A percentile compares a stretch with the other conserved stretches of the same genome.
These are phyloP conservation scores for Crax fasciolata DNA, from an alignment of 2,797 vertebrate genomes.

Conservation along the genomic window DNA sequence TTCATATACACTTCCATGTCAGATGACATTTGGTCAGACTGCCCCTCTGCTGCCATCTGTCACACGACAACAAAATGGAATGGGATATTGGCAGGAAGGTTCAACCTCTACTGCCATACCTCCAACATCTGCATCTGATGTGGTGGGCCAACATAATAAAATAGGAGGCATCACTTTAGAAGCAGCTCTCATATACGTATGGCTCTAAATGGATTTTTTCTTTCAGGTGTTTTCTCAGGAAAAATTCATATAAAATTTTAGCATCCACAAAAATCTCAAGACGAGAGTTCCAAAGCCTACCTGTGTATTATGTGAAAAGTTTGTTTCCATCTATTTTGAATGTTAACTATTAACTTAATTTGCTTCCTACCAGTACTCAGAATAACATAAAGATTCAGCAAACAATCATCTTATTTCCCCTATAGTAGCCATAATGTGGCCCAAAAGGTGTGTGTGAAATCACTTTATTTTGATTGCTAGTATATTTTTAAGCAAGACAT, in stretches of 20 bases:
- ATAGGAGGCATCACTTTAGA: background rate
- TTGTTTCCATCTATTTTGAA: background rate
- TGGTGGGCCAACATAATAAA: background rate
- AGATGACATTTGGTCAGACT: too few species aligned
- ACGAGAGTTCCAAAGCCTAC: background rate
- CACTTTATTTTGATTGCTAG: constrained; percentile 5
- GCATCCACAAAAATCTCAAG: background rate
- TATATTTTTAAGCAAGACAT: background rate
- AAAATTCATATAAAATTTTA: background rate
- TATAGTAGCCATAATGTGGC: background rate
- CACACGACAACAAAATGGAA: background rate
- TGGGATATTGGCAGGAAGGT: background rate
- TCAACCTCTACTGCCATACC: background rate
- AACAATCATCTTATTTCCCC: background rate
- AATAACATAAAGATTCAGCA: background rate
- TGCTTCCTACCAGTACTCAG: background rate
- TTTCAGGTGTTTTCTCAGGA: background rate
- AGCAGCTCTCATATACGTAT: background rate
- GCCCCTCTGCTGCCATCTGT: too few species aligned
- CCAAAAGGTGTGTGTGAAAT: background rate
- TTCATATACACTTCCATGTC: too few species aligned
- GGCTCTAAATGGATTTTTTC: background rate
- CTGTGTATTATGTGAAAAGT: background rate
- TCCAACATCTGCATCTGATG: background rate
- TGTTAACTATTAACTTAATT: background rate